Evolutionary conservation across 1,140 invertebrate genomes (phyloP), one percentile per base, ranked within the genome.

Genomic region (Sinella curviseta): DNA sequence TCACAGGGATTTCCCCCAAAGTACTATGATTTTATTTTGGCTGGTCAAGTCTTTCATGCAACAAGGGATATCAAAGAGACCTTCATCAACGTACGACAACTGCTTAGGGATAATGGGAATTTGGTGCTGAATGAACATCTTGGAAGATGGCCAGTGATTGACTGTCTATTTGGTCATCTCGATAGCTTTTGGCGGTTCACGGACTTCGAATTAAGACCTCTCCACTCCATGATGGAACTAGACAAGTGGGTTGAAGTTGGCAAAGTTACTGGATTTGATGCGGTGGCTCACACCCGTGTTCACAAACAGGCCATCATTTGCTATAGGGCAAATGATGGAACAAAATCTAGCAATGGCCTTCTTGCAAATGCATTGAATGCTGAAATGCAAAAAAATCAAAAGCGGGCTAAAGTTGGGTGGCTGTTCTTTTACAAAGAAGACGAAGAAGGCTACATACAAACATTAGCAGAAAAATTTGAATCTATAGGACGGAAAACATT

Each of bases 151-250:
- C 1, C 24, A 0, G 20, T 26, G n/a, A 30, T 77, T 16, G 31
- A 33, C 74, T 39, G 67, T 8, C 17, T 54, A n/a, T 82, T 82
- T 36, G 81, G 75, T 28, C 1, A 57, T 2, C 34, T 82, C 1
- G 81, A 82, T 20, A 78, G 81, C 1, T 82, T 30, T 39, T 82
- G 78, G 78, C 17, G 76, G 28, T 82, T 82, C 35, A 77, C 34
- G 4, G 81, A 82, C 34, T 75, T 79, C 14, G 28, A 79, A 24
- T 8, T 67, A 3, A 36, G 81, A 12, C 48, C 14, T 14, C 39
- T 12, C 39, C 39, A 48, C 39, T 8, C 39, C 39, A 8, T 48
- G 8, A 48, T 48, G 8, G 20, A 48, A 8, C 8, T 12, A 20
- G 8, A 48, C 8, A 48, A 48, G 39, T 48, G 39, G 39, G 20